Base-by-base conservation (phyloP, 2,113 vertebrate genomes). In the Tragelaphus scriptus region DNA sequence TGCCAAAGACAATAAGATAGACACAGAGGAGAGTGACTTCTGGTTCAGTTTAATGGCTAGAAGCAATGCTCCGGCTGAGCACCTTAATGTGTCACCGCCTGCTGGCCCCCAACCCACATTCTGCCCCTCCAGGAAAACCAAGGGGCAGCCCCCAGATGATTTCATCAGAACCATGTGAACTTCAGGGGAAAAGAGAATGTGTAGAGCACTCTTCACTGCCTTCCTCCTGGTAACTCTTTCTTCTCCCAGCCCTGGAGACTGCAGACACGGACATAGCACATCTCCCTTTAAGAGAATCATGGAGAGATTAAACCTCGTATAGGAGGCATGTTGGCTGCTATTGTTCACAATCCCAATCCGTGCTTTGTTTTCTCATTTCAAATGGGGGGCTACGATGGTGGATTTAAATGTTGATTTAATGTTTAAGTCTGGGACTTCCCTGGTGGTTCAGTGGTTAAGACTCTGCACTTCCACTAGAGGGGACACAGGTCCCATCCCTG, bases 261-360 rank as follows among this genome's bases (percentile, higher is more conserved):
- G 8, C 7, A 7, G 3, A 30, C 3, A 0, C 1, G 2, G 25
- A 9, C 25, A 15, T 0, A 4, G 6, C 17, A 16, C 11, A 0
- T 53, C 6, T 89, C n/a, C 36, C 47, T 55, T 15, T 16, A 17
- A 71, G n/a, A 47, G 15, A 81, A 11, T 59, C 53, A 6, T 12
- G 8, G 32, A 63, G 1, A 10, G 12, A 30, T 16, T 36, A 5
- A n/a, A n/a, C 32, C 75, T 75, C n/a, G 53, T 2, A 0, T 2
- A 51, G 28, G 2, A 61, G 68, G 15, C 23, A 23, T 5, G 0
- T 5, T 7, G 2, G 19, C 28, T 32, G 49, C 55, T 36, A 68
- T 75, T 10, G 17, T 17, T 44, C 80, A 25, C 1, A 6, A 2
- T 28, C 86, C 40, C 44, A 65, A 3, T 26, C 6, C 6, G 0